Base-by-base conservation (phyloP, 2,113 vertebrate species). In the Oncorhynchus keta region DNA sequence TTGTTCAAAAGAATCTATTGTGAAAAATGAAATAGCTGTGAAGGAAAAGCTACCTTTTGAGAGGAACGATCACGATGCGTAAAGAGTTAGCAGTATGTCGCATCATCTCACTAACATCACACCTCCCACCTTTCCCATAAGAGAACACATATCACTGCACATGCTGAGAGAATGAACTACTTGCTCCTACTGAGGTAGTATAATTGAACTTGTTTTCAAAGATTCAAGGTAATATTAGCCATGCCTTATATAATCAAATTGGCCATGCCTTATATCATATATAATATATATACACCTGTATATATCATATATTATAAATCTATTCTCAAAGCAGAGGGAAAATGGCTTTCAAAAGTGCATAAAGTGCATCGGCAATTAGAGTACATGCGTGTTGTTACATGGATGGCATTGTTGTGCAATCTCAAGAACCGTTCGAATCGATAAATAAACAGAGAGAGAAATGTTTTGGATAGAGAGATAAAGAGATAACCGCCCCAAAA, bases 341-440 rank as follows among this genome's bases (percentile, higher is more conserved):
- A 94, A 92, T 96, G 96, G 95, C 96, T 97, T 96, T 96, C 89
- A 93, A 90, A 92, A 94, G 96, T 94, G 95, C 93, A 86, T 88
- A 93, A 91, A 93, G 89, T 92, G 91, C 94, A 94, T 92, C 91
- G 88, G 93, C 94, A 93, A 89, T 91, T 92, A 91, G 86, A 84
- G 83, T 32, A 89, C 97, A 98, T 98, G 97, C 97, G 95, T 70
- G 83, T 91, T 90, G 83, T 91, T 90, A 94, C 93, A 95, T 83
- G 94, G 94, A 95, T 83, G 94, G 94, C 95, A 92, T 80, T 89
- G 82, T 86, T 83, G 85, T 89, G 92, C 82, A 90, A 93, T 84
- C 88, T 93, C 86, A 92, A 91, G 80, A 91, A 91, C 88, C 22
- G 83, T 85, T 92, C 87, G 90, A 93, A 92, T 91, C 83, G 92